Base-by-base conservation (phyloP, 2,797 vertebrate genomes). In the Pogoniulus pusillus region DNA sequence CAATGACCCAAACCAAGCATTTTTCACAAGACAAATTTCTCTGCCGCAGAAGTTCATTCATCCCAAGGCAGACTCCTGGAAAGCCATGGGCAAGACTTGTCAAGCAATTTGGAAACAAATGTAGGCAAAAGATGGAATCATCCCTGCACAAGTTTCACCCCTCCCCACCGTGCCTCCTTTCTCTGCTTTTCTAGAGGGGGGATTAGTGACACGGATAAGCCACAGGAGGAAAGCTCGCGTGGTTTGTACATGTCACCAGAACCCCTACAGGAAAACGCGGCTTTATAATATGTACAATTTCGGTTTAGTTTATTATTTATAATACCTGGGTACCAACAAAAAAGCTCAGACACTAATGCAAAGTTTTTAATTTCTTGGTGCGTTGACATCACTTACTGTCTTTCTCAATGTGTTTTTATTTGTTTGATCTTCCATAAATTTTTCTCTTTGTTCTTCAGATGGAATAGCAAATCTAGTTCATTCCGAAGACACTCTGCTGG, bases 221-320 rank as follows among this genome's bases (percentile, higher is more conserved):
- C 94, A 89, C 8, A 0, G 93, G 84, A 94, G 93, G 77, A 94
- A 95, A 97, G 94, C 96, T 96, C 41, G 4, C 10, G 12, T 94
- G 96, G 94, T 95, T 96, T 96, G 97, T 96, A 97, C 93, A 96
- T 96, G 96, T 97, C 97, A 96, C 90, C 90, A 92, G 95, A 94
- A 84, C 90, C 63, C 71, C 58, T 85, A 89, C 93, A 94, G 91
- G 68, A 96, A 96, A 95, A 91, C 9, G 83, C 91, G 94, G 93
- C 86, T 94, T 94, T 69, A 88, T 86, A 93, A 95, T 92, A 82
- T 66, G 87, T 87, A 85, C 73, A 69, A 81, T 94, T 80, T 94
- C 91, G 91, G 91, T 89, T 93, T 95, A 95, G 96, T 90, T 94
- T 96, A 91, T 94, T 95, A 96, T 95, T 94, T 95, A 95, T 95